A percentile compares a stretch with the other conserved stretches of the same genome.
Conservation (phyloP, 2,113 vertebrate genomes). For the Gymnorhina tibicen region DNA sequence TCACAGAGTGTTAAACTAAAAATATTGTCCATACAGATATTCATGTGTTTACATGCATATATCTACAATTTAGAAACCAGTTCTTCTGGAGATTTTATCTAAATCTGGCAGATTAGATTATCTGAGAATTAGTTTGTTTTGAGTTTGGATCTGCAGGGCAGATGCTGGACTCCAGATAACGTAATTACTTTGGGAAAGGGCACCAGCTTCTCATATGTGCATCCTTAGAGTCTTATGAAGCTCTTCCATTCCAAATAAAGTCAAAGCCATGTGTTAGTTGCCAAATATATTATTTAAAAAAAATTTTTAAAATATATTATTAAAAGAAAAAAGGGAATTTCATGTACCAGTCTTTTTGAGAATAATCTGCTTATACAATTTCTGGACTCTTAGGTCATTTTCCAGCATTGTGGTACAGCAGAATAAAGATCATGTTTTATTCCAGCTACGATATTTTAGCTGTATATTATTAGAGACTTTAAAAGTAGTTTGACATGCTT, state of each 20-base stretch:
- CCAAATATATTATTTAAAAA: neutral
- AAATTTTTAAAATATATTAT: neutral
- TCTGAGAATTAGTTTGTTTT: neutral
- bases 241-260: neutral
- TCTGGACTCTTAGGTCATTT: neutral
- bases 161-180: neutral
- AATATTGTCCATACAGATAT: neutral
- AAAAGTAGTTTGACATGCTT: neutral
- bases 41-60: neutral
- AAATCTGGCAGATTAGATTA: neutral
- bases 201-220: neutral
- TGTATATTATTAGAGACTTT: neutral
- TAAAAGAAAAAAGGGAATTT: neutral
- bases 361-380: neutral
- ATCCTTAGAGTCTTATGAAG: neutral
- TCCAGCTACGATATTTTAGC: neutral
- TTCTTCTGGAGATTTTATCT: neutral
- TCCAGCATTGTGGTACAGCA: neutral
- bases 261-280: neutral
- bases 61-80: neutral
- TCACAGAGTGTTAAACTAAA: neutral
- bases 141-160: neutral
- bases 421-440: conserved; percentile 11
- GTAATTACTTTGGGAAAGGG: neutral
- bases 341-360: neutral